Evolutionary conservation across 2,797 vertebrate genomes (phyloP), one percentile per base, ranked within the genome.

Genomic region (Helicolenus hilgendorfi): DNA sequence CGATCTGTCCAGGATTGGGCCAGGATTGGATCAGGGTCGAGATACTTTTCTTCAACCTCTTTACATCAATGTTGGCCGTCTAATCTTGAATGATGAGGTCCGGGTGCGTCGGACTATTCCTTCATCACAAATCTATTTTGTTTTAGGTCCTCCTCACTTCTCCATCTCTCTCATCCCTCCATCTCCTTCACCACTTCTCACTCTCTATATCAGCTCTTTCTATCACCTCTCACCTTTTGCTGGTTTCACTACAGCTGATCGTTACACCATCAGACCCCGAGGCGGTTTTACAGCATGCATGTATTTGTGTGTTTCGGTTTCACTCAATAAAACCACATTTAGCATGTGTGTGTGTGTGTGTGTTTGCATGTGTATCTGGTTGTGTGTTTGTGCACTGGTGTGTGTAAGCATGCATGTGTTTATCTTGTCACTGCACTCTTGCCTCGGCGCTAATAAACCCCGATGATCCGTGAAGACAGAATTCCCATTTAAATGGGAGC

Each of bases 371-470:
- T 62, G 26, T 74, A 49, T 49, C 18, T 9, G 45, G 18, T 49
- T 49, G 58, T 55, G 22, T 22, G 15, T n/a, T 7, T 27, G n/a
- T 64, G 20, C 49, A 53, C 20, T 53, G 49, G 49, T 20, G 49
- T 14, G n/a, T 36, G 35, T 2, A 29, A 62, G 31, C 45, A 31
- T 31, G 33, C 0, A 55, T 55, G n/a, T 20, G 18, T 49, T 27
- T 11, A 18, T 64, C 26, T 49, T 49, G 18, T 49, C 45, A 20
- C 45, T 49, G 45, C 45, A 49, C 38, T 41, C 38, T 14, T 4
- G 82, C 26, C 63, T 73, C 58, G 1, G 13, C 3, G 3, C 59
- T 72, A 77, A 75, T 79, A 82, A 88, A 84, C 22, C 10, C n/a
- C 49, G 35, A 7, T 58, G 62, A 86, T 81, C 73, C 62, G 8